Evolutionary conservation across 2,113 vertebrate genomes (phyloP), one percentile per base, ranked within the genome.

Genomic region (Pterophyllum scalare): DNA sequence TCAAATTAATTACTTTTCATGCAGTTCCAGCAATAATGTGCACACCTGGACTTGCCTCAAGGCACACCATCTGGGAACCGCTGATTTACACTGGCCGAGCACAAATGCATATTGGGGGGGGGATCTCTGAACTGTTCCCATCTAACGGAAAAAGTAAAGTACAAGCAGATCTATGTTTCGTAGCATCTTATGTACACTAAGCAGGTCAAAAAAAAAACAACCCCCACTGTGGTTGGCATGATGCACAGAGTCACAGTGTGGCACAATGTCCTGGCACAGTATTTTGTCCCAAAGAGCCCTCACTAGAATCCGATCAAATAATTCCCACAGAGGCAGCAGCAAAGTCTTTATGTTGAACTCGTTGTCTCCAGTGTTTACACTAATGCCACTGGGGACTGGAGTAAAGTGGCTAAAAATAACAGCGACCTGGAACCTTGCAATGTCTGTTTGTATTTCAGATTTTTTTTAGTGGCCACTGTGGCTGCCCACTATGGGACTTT

Each of bases 221-320:
- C 12, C 8, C 38, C 11, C 72, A 17, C 6, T 49, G 38, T 17
- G 58, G 35, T 74, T 87, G 81, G 59, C 58, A 4, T 52, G 70
- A 74, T 35, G 49, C 60, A 72, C 22, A 61, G 62, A 64, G 58
- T 22, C 49, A 56, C 56, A 76, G 83, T 20, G 61, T 77, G 72
- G 43, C 87, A 77, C 83, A 33, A 19, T 75, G 77, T 90, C 76
- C 81, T 70, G 74, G 72, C 61, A 81, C 38, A 2, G 49, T 70
- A 14, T 70, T 28, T 33, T 80, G 81, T 83, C 83, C 84, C 49
- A 76, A 46, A 78, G 24, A 89, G 54, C 81, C 40, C 43, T 81
- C 79, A 61, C 24, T 81, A 82, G 67, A 91, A 88, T 89, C 86
- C 84, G 90, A 87, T 89, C 79, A 90, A 89, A 87, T 46, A 57